These are phyloP conservation scores for Enteromius paludinosus DNA, from an alignment of 2,797 vertebrate species.

Conservation along the genomic window DNA sequence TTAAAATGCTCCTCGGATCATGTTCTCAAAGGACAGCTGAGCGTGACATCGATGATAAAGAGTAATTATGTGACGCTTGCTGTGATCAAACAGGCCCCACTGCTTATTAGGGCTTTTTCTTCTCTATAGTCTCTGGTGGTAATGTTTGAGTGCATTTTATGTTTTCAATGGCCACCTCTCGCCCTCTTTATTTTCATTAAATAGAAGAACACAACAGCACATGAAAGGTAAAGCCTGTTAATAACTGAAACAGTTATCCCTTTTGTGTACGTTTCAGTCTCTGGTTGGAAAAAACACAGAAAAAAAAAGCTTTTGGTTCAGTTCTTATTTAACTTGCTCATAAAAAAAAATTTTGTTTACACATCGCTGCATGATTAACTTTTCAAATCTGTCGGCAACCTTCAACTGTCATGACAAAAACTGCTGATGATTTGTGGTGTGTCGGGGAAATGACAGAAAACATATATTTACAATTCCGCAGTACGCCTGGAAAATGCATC, in stretches of 20 bases:
- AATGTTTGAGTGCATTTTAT: constrained; percentile 27
- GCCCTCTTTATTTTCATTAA: constrained; percentile 25
- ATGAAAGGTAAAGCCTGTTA: constrained; percentile 15
- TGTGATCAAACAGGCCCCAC: constrained; percentile 59
- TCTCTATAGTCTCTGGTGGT: constrained; percentile 42
- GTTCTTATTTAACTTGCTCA: background rate
- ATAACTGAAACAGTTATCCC: constrained; percentile 30
- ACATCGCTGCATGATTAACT: background rate
- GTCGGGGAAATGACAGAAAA: constrained; percentile 10
- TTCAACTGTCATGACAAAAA: constrained; percentile 11
- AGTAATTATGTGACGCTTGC: constrained; percentile 63
- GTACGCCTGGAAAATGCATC: constrained; percentile 32
- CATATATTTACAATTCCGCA: constrained; percentile 28
- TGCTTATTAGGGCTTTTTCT: constrained; percentile 56
- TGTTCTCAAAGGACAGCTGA: constrained; percentile 61
- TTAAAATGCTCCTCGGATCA: constrained; percentile 59
- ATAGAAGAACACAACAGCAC: constrained; percentile 13
- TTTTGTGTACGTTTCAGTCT: background rate
- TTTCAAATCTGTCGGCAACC: constrained; percentile 26
- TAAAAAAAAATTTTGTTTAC: background rate
- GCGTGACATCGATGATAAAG: constrained; percentile 65
- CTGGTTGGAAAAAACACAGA: background rate
- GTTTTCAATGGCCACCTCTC: constrained; percentile 27
- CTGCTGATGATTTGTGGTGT: constrained; percentile 27
- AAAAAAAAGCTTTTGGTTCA: background rate